These are phyloP conservation scores for Melieria omissa DNA, from an alignment of 2,888 invertebrate genomes.

Conservation along the genomic window DNA sequence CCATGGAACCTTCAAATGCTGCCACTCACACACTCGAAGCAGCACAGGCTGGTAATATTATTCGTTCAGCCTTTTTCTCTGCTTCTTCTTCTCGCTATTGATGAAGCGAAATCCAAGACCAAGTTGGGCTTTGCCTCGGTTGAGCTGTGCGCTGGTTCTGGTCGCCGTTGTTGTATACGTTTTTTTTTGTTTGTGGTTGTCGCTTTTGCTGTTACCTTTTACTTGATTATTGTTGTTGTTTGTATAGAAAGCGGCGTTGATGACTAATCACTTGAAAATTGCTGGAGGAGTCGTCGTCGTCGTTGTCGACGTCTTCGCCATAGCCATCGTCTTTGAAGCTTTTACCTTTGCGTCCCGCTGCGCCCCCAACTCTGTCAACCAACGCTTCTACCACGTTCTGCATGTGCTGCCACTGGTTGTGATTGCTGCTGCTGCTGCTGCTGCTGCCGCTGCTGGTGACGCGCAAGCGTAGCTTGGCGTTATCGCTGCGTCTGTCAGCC, in stretches of 20 bases:
- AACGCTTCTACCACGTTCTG: slow-evolving; percentile 4
- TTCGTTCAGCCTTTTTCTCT: not conserved
- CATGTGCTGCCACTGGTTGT: not conserved
- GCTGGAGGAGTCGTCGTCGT: not conserved
- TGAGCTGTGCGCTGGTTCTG: not conserved
- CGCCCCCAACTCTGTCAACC: not conserved
- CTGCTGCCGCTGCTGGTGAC: too few relatives aligned
- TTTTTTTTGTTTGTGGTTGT: not conserved
- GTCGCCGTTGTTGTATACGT: not conserved
- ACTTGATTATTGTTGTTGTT: too few relatives aligned
- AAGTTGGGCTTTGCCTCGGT: not conserved
- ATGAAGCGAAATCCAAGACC: not conserved
- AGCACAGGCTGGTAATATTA: not conserved
- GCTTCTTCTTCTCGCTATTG: not conserved
- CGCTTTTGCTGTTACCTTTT: too few relatives aligned
- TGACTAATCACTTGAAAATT: slow-evolving; percentile 35
- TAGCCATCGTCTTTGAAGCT: slow-evolving; percentile 15
- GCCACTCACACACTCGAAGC: not conserved
- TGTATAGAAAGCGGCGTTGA: slow-evolving; percentile 9
- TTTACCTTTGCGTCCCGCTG: not conserved
- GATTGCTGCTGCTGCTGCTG: too few relatives aligned
- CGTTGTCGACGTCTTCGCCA: too few relatives aligned
- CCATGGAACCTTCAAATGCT: not conserved
- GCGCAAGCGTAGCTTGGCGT: too few relatives aligned
- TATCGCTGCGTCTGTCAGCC: not conserved